These are phyloP conservation scores for Thunnus thynnus DNA, from an alignment of 2,113 vertebrate species.

Conservation along the genomic window DNA sequence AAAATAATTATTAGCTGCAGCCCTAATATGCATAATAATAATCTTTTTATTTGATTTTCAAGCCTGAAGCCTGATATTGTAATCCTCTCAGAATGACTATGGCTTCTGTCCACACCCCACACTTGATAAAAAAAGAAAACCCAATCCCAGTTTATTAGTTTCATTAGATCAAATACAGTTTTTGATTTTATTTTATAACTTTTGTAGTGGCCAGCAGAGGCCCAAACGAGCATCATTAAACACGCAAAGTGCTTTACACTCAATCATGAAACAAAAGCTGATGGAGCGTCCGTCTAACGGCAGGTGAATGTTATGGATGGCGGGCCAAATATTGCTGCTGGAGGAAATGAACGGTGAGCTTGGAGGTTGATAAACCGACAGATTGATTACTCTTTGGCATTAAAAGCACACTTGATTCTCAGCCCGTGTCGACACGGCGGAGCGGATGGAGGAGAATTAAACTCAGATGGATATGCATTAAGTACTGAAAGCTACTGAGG, in stretches of 20 bases:
- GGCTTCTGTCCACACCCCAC: too few relatives aligned
- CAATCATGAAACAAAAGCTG: conserved; percentile 16
- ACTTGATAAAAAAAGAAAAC: too few relatives aligned
- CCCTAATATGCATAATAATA: too few relatives aligned
- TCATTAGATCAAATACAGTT: too few relatives aligned
- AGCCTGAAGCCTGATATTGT: too few relatives aligned
- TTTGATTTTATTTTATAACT: too few relatives aligned
- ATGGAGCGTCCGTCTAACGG: conserved; percentile 19
- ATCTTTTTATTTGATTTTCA: too few relatives aligned
- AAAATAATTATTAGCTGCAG: too few relatives aligned
- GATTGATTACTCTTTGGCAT: conserved; percentile 16
- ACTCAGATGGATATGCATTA: conserved; percentile 9
- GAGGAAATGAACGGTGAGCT: background rate
- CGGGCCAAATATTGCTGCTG: conserved; percentile 10
- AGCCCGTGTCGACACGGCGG: background rate
- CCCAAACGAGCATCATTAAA: background rate
- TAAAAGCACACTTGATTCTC: conserved; percentile 2
- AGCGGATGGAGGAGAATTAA: conserved; percentile 9
- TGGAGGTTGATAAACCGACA: background rate
- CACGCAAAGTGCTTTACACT: conserved; percentile 1
- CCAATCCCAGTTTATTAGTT: too few relatives aligned
- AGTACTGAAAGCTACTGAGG: background rate
- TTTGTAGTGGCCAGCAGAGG: background rate
- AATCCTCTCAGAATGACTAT: too few relatives aligned
- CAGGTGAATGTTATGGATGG: background rate